These are phyloP conservation scores for Lycocerus yunnanus DNA, from an alignment of 2,888 invertebrate genomes.

Conservation along the genomic window DNA sequence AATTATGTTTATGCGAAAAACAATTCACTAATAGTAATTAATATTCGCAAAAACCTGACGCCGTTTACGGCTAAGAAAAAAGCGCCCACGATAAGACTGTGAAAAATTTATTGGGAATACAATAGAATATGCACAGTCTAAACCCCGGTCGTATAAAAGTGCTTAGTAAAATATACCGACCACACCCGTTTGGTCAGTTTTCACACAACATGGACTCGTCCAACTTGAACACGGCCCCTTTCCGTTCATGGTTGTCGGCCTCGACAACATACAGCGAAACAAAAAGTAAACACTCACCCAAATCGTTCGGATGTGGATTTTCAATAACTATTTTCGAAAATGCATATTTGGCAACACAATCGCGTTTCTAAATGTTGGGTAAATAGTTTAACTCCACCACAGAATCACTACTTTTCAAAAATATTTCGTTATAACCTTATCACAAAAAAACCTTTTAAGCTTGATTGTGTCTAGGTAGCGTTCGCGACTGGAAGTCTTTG, in stretches of 20 bases:
- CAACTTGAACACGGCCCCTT: constrained; percentile 45
- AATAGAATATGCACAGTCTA: constrained; percentile 28
- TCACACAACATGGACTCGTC: constrained; percentile 46
- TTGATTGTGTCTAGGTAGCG: constrained; percentile 39
- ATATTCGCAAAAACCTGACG: constrained; percentile 7
- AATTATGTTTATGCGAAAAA: constrained; percentile 1
- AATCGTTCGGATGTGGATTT: neutral
- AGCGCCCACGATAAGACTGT: constrained; percentile 15
- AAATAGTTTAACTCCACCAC: neutral
- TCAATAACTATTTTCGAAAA: neutral
- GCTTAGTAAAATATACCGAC: constrained; percentile 35
- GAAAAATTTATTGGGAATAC: constrained; percentile 2
- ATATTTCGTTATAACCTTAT: constrained; percentile 5
- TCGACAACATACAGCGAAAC: constrained; percentile 17
- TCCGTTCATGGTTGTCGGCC: constrained; percentile 47
- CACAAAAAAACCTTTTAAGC: constrained; percentile 33
- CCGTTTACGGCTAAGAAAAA: neutral
- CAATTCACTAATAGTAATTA: constrained; percentile 2
- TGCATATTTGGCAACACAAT: neutral
- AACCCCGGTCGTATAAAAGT: constrained; percentile 5
- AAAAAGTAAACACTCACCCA: constrained; percentile 29
- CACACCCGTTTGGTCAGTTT: constrained; percentile 46
- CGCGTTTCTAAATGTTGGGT: neutral
- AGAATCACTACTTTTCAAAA: neutral
- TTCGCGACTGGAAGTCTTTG: constrained; percentile 40